phyloP scores from a whole-genome alignment of 2,888 invertebrate species.

The Odiellus spinosus region DNA sequence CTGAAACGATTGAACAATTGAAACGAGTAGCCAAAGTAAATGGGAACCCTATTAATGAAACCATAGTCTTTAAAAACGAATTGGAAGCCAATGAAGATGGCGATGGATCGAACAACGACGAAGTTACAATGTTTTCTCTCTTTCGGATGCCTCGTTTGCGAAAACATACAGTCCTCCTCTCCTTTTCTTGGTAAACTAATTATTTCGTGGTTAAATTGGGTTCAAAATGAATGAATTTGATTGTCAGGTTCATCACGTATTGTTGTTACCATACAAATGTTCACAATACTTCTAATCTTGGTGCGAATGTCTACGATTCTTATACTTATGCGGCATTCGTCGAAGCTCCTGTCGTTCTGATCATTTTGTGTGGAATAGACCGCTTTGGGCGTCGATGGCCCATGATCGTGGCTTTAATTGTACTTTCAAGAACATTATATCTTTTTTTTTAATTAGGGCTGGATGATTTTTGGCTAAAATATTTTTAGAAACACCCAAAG shows the following conservation, averaged over 20 bases:
- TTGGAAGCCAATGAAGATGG: not conserved
- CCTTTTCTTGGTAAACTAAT: constrained; percentile 13
- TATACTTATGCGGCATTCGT: constrained; percentile 18
- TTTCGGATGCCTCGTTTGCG: constrained; percentile 15
- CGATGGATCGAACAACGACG: not conserved
- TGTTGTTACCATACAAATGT: constrained; percentile 19
- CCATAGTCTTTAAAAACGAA: not conserved
- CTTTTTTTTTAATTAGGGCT: no score
- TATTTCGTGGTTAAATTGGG: no score
- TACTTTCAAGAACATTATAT: no score
- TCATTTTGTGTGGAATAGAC: constrained; percentile 18
- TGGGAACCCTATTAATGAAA: constrained; percentile 5
- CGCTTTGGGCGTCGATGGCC: constrained; percentile 18
- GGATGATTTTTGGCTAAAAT: no score
- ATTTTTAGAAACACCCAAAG: no score
- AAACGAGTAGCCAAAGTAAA: constrained; percentile 15
- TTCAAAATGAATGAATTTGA: no score
- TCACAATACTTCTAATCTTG: constrained; percentile 18
- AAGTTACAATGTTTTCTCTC: constrained; percentile 9
- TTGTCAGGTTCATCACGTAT: constrained; percentile 16
- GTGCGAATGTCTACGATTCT: constrained; percentile 18
- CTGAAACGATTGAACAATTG: constrained; percentile 13
- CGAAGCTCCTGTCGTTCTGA: constrained; percentile 15
- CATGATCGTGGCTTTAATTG: constrained; percentile 36
- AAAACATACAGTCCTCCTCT: constrained; percentile 12